Evolutionary conservation across 2,797 vertebrate genomes (phyloP).

Genomic region (Sciurus vulgaris): DNA sequence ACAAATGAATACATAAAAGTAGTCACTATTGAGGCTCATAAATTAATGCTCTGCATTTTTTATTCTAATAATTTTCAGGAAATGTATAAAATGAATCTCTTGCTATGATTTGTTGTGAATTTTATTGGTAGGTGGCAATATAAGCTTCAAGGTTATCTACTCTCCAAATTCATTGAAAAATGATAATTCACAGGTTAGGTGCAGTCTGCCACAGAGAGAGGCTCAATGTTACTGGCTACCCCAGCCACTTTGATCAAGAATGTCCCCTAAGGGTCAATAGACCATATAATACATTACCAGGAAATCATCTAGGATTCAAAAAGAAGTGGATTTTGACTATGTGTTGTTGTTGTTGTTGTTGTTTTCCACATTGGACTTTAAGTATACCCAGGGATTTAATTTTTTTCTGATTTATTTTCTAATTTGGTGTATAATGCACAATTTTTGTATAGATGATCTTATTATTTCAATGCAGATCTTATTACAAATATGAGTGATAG

Average conservation of each 20-base stretch:
- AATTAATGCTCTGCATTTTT: neutral
- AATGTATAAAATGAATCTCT: neutral
- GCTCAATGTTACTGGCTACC: neutral
- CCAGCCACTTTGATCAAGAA: neutral
- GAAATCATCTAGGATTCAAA: neutral
- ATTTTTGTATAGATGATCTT: neutral
- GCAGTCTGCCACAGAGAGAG: neutral
- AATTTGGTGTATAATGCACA: neutral
- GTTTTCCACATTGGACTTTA: neutral
- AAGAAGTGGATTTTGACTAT: neutral
- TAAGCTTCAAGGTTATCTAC: slow-evolving; percentile 1
- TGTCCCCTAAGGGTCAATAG: slow-evolving; percentile 17
- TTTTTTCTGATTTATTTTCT: slow-evolving; percentile 40
- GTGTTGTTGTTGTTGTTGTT: neutral
- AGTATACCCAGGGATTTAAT: slow-evolving; percentile 36
- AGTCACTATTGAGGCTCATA: neutral
- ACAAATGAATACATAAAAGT: neutral
- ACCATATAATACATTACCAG: slow-evolving; percentile 20
- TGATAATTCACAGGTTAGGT: slow-evolving; percentile 29
- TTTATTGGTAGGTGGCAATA: slow-evolving; percentile 6
- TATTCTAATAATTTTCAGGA: neutral
- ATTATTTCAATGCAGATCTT: neutral
- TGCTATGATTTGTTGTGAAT: slow-evolving; percentile 22
- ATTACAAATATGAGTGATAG: neutral
- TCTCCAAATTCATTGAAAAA: slow-evolving; percentile 35